Base-by-base conservation (phyloP, 1,140 invertebrate species). In the Adelges cooleyi region DNA sequence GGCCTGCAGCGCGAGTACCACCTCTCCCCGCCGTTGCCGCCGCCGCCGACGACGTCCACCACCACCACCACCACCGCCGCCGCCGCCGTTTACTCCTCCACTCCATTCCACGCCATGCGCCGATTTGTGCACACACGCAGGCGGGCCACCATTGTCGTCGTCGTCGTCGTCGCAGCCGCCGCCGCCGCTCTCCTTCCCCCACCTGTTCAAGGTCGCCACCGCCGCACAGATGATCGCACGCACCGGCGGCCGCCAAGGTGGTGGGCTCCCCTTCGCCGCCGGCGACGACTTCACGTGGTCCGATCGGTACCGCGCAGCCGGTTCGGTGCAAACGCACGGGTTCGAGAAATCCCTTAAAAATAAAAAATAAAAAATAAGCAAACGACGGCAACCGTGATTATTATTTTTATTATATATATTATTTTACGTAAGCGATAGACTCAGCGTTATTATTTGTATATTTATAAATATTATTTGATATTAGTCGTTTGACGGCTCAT, bases 171-270 rank as follows among this genome's bases (percentile, higher is more conserved):
- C n/a, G 40, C 40, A 44, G 15, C 52, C 20, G 52, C 36, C 33
- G 11, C 5, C 36, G 17, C 8, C 18, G 17, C n/a, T 20, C 29
- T 18, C 51, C 36, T 13, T 36, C 20, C 20, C 18, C 18, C 13
- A 40, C 29, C 53, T 42, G 53, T 56, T 40, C 53, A 42, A 40
- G 53, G 36, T 56, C 53, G 22, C 20, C 13, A 5, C 53, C 53
- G 13, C 17, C 5, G 2, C 29, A 33, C 15, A 42, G 40, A 42
- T 42, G 40, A 8, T 42, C 5, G 22, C 49, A 27, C 5, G 22
- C 29, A 33, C 11, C 29, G 11, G 29, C 29, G 29, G 29, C 11
- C n/a, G n/a, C 11, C 29, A 33, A 33, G 11, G n/a, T n/a, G n/a
- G n/a, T n/a, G n/a, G n/a, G n/a, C n/a, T n/a, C 49, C 15, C 13